These are phyloP conservation scores for Galagoides demidoff DNA, from an alignment of 2,797 vertebrate genomes.

Conservation along the genomic window DNA sequence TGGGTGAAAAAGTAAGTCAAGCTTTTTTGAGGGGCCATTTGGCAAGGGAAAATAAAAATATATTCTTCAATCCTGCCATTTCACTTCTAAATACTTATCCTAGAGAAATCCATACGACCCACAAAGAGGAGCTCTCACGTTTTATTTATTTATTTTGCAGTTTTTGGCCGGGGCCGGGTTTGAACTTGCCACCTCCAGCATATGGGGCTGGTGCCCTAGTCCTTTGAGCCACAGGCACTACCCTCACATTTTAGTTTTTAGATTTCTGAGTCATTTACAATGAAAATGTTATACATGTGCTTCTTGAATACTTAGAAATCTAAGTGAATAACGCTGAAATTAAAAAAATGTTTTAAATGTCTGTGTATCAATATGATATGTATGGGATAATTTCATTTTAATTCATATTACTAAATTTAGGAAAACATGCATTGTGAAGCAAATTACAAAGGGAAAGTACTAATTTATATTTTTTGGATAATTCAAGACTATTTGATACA, in stretches of 20 bases:
- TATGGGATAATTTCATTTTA: slow-evolving; percentile 21
- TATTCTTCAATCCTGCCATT: neutral
- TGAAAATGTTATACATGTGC: slow-evolving; percentile 31
- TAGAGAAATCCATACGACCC: neutral
- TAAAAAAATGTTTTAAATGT: neutral
- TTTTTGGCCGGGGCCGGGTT: no score
- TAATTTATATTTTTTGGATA: neutral
- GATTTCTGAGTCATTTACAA: slow-evolving; percentile 2
- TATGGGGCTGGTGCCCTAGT: no score
- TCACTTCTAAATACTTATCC: slow-evolving; percentile 33
- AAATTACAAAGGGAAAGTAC: slow-evolving; percentile 41
- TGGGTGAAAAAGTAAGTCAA: neutral
- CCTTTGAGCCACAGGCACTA: no score
- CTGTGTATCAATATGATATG: neutral
- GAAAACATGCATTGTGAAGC: slow-evolving; percentile 6
- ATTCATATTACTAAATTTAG: slow-evolving; percentile 46
- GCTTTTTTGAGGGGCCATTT: neutral
- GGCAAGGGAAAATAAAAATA: slow-evolving; percentile 38
- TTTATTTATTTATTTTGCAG: neutral
- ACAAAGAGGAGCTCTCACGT: neutral
- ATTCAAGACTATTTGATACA: slow-evolving; percentile 37
- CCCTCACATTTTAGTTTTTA: neutral
- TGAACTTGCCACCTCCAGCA: no score
- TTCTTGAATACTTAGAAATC: slow-evolving; percentile 6
- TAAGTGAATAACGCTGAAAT: neutral